Evolutionary conservation across 1,140 invertebrate genomes (phyloP), one percentile per base, ranked within the genome.

Genomic region (Diachasmimorpha longicaudata): DNA sequence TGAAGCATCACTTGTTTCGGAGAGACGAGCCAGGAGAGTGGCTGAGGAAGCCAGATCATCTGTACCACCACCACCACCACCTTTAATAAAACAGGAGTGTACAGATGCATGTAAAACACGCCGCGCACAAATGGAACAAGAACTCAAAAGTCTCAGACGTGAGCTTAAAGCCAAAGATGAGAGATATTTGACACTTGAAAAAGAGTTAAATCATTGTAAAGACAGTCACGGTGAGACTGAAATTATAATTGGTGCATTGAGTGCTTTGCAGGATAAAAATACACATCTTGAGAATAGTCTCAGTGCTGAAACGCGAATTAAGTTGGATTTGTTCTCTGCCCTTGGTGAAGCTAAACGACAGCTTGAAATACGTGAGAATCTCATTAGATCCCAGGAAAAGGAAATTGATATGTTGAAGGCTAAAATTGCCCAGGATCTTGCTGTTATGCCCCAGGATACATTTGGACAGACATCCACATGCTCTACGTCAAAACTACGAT

Each of bases 311-410:
- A 99, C 97, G 63, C 92, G 97, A 76, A 94, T 99, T 87, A 99
- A 99, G 90, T 92, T 99, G 75, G 97, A 99, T 90, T 91, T 99
- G 74, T 98, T 99, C 89, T 98, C 96, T 74, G 97, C 97, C 75
- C 92, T 99, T 44, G 97, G 97, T 21, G 97, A 98, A 86, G 96
- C 96, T 46, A 97, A 98, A 88, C 91, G 97, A 58, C 95, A 98
- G 85, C 91, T 99, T 77, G 95, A 97, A 90, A 96, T 98, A 85
- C 93, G 94, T 89, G 96, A 97, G 87, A 93, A 88, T 89, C 82
- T 94, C 80, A 93, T 96, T 82, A 91, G 93, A 78, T 90, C 92
- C 78, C 95, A 96, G 89, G 96, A 98, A 78, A 95, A 95, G 86
- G 96, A 98, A 89, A 95, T 98, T 78, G 94, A 95, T 81, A 94